These are phyloP conservation scores for Lomographa bimaculata DNA, from an alignment of 2,888 invertebrate species.

Conservation along the genomic window DNA sequence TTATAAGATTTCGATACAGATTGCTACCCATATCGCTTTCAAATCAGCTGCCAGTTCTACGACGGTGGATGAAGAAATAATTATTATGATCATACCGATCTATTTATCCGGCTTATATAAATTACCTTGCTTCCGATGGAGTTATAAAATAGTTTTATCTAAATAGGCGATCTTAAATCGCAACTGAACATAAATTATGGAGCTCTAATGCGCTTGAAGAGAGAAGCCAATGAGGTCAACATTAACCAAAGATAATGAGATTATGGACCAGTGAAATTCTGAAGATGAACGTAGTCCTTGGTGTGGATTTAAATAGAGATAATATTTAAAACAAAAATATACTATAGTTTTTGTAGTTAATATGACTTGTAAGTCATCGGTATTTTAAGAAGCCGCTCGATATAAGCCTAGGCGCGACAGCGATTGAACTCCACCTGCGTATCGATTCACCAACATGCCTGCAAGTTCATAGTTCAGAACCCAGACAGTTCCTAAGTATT, in stretches of 20 bases:
- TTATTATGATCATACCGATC: conserved; percentile 2
- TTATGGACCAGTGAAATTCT: conserved; percentile 27
- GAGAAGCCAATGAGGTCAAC: conserved; percentile 46
- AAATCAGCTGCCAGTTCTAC: neutral
- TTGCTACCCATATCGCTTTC: conserved; percentile 6
- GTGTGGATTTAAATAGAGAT: no score
- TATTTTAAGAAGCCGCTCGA: conserved; percentile 33
- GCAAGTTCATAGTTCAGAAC: conserved; percentile 17
- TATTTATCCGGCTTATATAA: conserved; percentile 9
- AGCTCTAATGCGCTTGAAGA: conserved; percentile 15
- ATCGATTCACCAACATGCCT: conserved; percentile 28
- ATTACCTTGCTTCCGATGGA: conserved; percentile 9
- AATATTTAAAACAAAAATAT: conserved; percentile 1
- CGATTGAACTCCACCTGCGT: conserved; percentile 26
- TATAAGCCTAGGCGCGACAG: conserved; percentile 35
- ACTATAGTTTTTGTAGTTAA: conserved; percentile 1
- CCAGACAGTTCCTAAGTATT: conserved; percentile 16
- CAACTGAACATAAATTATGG: conserved; percentile 12
- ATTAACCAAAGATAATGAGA: conserved; percentile 35
- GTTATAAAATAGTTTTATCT: conserved; percentile 25
- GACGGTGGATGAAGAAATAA: conserved; percentile 13
- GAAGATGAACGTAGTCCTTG: conserved; percentile 20
- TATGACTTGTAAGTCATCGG: conserved; percentile 27
- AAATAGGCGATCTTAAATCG: conserved; percentile 38
- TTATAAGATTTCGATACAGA: conserved; percentile 11